phyloP scores from a whole-genome alignment of 2,797 vertebrate species.

The Gallirallus australis region DNA sequence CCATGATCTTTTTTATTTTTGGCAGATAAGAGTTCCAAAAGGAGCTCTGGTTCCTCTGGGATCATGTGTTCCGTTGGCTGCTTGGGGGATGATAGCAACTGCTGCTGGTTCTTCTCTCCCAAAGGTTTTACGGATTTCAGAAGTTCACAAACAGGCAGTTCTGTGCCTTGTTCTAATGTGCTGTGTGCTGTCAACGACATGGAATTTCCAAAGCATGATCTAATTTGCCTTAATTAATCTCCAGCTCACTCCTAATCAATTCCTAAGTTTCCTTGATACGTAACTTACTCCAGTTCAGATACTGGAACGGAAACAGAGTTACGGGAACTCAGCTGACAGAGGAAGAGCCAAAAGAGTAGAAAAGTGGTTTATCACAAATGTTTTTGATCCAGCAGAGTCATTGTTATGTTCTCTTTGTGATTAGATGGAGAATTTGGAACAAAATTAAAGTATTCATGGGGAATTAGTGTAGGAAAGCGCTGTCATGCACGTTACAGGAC shows the following conservation, averaged over 20 bases:
- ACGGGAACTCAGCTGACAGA: neutral
- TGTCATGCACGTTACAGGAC: rapidly evolving
- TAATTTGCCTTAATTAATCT: neutral
- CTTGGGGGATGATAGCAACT: neutral
- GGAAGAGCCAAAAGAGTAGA: neutral
- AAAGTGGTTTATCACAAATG: neutral
- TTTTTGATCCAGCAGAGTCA: neutral
- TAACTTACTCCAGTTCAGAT: neutral
- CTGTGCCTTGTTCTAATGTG: neutral
- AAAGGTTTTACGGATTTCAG: neutral
- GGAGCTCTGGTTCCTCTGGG: neutral
- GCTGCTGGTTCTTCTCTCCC: neutral
- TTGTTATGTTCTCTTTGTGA: neutral
- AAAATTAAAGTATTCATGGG: neutral
- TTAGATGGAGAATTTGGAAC: neutral
- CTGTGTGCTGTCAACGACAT: neutral
- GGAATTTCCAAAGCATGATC: neutral
- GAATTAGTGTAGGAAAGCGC: neutral
- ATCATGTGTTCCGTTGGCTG: neutral
- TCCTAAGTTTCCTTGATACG: neutral
- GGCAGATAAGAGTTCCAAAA: neutral
- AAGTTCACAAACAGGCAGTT: neutral
- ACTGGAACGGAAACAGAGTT: neutral
- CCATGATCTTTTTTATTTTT: no score
- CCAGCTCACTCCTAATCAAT: neutral